These are phyloP conservation scores for Montipora foliosa DNA, from an alignment of 64 coral and sea anemone genomes.

Conservation along the genomic window DNA sequence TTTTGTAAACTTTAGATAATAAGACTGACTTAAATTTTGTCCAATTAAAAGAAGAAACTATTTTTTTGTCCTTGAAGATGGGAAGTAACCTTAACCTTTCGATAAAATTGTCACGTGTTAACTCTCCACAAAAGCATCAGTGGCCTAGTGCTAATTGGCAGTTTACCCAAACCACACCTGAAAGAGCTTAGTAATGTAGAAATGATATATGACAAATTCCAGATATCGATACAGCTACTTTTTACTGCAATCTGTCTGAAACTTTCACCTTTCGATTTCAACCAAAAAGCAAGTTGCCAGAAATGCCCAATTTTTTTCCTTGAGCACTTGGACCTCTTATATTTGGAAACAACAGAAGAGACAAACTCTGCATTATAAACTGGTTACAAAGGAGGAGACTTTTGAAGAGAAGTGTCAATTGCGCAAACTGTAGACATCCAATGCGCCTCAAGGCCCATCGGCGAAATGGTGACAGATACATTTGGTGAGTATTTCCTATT, in stretches of 20 bases:
- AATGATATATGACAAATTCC: too few species aligned
- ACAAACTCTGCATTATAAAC: conserved; percentile 2
- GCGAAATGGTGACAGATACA: background rate
- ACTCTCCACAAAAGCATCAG: too few species aligned
- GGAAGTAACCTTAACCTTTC: too few species aligned
- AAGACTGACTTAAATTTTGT: too few species aligned
- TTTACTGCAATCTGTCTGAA: background rate
- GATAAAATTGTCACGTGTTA: too few species aligned
- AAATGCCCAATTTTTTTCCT: background rate
- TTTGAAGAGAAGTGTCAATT: background rate
- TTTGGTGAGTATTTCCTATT: background rate
- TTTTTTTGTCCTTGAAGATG: too few species aligned
- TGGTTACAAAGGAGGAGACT: conserved; percentile 1
- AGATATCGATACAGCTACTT: too few species aligned
- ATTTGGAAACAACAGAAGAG: conserved; percentile 3
- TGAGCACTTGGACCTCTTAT: background rate
- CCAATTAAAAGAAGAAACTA: too few species aligned
- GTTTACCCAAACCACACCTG: too few species aligned
- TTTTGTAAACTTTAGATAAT: too few species aligned
- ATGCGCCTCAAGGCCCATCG: background rate
- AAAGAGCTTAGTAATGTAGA: too few species aligned
- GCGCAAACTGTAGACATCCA: background rate
- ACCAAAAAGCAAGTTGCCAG: background rate
- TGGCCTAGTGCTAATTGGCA: too few species aligned
- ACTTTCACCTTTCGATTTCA: background rate